Conservation (phyloP, 2,797 vertebrate genomes). For the Galago senegalensis region DNA sequence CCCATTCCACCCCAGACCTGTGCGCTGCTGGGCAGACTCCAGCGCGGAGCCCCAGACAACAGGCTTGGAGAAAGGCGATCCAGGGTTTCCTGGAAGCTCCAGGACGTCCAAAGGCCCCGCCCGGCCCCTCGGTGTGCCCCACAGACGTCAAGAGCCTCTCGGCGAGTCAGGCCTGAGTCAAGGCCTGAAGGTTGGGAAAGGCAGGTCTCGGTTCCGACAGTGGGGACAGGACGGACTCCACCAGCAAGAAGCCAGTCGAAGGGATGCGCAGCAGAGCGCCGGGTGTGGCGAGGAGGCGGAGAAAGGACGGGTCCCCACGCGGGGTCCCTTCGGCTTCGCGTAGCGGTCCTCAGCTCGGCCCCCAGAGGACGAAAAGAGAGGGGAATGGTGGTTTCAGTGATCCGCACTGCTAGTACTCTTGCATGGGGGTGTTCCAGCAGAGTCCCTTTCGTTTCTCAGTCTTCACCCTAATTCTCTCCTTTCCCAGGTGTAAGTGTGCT, state of each 20-base stretch:
- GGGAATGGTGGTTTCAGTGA: not conserved
- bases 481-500: not conserved
- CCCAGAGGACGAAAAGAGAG: not conserved
- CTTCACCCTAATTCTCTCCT: not conserved
- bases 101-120: fast-evolving
- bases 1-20: too few species aligned
- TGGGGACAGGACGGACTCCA: not conserved
- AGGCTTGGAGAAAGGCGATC: fast-evolving
- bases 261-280: not conserved
- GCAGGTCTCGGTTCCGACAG: not conserved
- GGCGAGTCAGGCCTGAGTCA: not conserved
- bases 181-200: not conserved
- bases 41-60: fast-evolving
- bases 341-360: not conserved
- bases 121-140: not conserved
- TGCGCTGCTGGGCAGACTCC: not conserved
- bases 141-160: not conserved
- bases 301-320: not conserved
- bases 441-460: not conserved
- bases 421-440: not conserved
- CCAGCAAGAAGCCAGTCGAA: not conserved
- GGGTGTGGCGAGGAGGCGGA: too few species aligned
- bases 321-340: not conserved
- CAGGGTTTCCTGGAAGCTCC: too few species aligned
- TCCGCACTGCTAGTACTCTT: not conserved